Conservation (phyloP, 2,888 invertebrate genomes). For the Caenorhabditis zanzibari region DNA sequence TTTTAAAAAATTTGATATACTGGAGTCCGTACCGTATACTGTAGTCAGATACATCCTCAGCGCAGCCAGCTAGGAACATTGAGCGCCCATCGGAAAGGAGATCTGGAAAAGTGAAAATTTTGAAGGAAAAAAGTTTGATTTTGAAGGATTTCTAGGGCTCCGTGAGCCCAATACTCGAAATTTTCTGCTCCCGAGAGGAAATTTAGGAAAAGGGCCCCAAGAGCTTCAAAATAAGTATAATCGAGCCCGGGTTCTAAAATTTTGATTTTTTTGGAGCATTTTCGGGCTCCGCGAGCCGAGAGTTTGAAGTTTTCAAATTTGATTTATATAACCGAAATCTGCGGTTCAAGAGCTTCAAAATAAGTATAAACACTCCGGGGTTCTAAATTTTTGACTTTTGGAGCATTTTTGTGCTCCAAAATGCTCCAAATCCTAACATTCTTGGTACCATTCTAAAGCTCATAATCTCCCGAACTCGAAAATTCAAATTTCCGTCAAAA, state of each 20-base stretch:
- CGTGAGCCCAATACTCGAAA: too few relatives aligned
- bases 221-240: neutral
- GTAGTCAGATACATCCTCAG: constrained; percentile 68
- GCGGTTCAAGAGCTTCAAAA: too few relatives aligned
- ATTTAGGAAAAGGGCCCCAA: too few relatives aligned
- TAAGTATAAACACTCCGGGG: too few relatives aligned
- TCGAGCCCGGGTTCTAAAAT: neutral
- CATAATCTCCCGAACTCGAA: neutral
- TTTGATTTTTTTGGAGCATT: neutral
- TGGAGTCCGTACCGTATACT: constrained; percentile 39
- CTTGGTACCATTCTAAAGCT: neutral
- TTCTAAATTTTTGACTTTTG: too few relatives aligned
- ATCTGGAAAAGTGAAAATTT: constrained; percentile 54
- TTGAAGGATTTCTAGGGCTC: too few relatives aligned
- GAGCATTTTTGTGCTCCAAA: too few relatives aligned
- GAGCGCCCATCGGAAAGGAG: constrained; percentile 66
- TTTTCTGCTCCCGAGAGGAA: too few relatives aligned
- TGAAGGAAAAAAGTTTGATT: neutral
- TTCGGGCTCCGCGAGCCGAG: neutral
- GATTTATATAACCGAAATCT: neutral
- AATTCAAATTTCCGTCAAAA: neutral
- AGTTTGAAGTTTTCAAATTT: neutral
- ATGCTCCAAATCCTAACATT: neutral
- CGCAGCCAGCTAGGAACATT: constrained; percentile 68
- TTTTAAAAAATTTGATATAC: neutral